These are phyloP conservation scores for Heteromormyrus szaboi DNA, from an alignment of 2,797 vertebrate species.

Conservation along the genomic window DNA sequence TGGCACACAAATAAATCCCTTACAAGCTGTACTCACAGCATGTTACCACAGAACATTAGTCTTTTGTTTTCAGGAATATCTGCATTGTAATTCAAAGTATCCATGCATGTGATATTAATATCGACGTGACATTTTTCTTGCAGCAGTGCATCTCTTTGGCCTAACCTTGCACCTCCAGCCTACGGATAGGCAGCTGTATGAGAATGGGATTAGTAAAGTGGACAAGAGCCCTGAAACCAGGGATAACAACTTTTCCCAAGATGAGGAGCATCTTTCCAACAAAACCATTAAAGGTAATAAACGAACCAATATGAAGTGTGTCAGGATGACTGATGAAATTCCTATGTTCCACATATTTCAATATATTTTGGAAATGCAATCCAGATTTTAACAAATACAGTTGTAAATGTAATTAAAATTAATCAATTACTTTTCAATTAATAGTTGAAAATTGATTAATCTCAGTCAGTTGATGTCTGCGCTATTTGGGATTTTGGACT, in stretches of 20 bases:
- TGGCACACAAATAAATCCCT: neutral
- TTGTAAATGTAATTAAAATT: neutral
- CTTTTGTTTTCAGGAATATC: neutral
- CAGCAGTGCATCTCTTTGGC: conserved; percentile 82
- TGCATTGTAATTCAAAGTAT: neutral
- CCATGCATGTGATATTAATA: neutral
- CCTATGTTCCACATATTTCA: neutral
- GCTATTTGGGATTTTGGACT: neutral
- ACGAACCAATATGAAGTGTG: neutral
- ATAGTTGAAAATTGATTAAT: neutral
- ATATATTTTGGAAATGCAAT: neutral
- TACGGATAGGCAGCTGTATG: conserved; percentile 73
- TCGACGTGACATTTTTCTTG: conserved; percentile 54
- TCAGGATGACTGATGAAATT: neutral
- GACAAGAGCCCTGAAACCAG: conserved; percentile 60
- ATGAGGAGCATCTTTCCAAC: conserved; percentile 68
- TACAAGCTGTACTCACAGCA: neutral
- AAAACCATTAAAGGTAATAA: conserved; percentile 68
- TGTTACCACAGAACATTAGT: neutral
- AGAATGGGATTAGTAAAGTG: conserved; percentile 78
- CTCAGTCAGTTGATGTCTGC: neutral
- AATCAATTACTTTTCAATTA: neutral
- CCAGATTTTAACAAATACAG: neutral
- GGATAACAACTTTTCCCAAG: conserved; percentile 69
- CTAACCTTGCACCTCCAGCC: conserved; percentile 80